Evolutionary conservation across 2,113 vertebrate genomes (phyloP).

Genomic region (Oryzias woworae): DNA sequence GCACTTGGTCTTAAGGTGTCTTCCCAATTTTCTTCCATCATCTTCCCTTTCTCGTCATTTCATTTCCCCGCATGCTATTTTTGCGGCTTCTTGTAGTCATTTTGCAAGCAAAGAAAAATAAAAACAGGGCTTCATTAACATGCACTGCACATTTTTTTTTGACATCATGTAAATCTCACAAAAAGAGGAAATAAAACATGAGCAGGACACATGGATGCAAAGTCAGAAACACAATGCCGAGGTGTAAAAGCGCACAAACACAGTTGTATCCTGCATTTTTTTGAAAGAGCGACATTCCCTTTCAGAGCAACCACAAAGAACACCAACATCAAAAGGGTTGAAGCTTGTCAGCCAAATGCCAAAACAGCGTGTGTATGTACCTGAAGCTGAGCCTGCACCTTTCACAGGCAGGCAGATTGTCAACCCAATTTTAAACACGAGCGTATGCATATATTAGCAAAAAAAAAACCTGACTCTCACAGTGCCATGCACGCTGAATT

Average conservation of each 20-base stretch:
- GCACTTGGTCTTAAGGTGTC: conserved; percentile 9
- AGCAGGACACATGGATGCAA: conserved; percentile 11
- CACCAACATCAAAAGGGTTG: conserved; percentile 49
- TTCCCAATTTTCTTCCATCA: conserved; percentile 26
- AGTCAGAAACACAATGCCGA: conserved; percentile 8
- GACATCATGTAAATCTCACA: not conserved
- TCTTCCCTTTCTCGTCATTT: not conserved
- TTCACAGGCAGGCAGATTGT: conserved; percentile 32
- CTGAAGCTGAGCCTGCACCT: conserved; percentile 23
- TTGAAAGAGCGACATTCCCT: conserved; percentile 40
- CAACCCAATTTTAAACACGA: conserved; percentile 37
- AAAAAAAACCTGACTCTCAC: not conserved
- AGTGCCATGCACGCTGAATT: conserved; percentile 30
- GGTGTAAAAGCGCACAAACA: conserved; percentile 29
- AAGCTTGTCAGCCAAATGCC: conserved; percentile 42
- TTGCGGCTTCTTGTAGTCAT: no score
- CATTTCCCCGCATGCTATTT: no score
- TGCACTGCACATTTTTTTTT: no score
- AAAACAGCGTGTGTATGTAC: conserved; percentile 24
- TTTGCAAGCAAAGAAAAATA: no score
- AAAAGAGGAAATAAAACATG: conserved; percentile 20
- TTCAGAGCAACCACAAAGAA: conserved; percentile 28
- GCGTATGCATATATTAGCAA: conserved; percentile 13
- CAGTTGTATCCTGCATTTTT: conserved; percentile 25
- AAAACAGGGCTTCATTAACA: no score